Percentiles rank a stretch among this genome's conserved stretches.
Evolutionary conservation across 2,113 vertebrate genomes (phyloP).

Genomic region (Ceuthmochares aereus): DNA sequence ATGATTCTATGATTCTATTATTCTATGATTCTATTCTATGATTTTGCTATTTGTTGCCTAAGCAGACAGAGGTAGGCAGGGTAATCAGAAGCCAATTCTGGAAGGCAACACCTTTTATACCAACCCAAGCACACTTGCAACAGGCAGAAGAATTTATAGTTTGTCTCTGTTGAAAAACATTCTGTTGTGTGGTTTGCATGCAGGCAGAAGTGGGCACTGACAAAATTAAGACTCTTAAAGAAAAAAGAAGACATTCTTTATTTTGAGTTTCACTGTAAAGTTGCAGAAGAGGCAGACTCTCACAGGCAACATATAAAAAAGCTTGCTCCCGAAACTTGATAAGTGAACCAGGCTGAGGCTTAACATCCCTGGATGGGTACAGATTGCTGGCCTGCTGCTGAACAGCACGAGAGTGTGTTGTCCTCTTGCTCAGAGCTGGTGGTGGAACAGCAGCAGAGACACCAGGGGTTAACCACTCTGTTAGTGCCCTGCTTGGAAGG

Average conservation of each 20-base stretch:
- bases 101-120: not conserved
- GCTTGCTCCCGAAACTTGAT: rapidly evolving
- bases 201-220: not conserved
- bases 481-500: not conserved
- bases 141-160: rapidly evolving
- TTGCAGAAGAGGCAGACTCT: not conserved
- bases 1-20: no score
- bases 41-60: not conserved
- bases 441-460: not conserved
- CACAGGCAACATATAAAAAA: not conserved
- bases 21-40: no score
- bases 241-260: not conserved
- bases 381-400: not conserved
- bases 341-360: not conserved
- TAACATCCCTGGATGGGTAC: not conserved
- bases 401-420: rapidly evolving
- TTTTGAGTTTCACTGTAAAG: not conserved
- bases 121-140: not conserved
- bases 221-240: not conserved
- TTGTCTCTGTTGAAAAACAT: not conserved
- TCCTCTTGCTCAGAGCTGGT: not conserved
- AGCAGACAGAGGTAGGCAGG: not conserved
- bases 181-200: not conserved
- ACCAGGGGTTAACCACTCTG: not conserved
- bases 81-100: not conserved